A percentile compares a stretch with the other conserved stretches of the same genome.
Conservation (phyloP, 1,140 invertebrate genomes). For the Bemisia tabaci region DNA sequence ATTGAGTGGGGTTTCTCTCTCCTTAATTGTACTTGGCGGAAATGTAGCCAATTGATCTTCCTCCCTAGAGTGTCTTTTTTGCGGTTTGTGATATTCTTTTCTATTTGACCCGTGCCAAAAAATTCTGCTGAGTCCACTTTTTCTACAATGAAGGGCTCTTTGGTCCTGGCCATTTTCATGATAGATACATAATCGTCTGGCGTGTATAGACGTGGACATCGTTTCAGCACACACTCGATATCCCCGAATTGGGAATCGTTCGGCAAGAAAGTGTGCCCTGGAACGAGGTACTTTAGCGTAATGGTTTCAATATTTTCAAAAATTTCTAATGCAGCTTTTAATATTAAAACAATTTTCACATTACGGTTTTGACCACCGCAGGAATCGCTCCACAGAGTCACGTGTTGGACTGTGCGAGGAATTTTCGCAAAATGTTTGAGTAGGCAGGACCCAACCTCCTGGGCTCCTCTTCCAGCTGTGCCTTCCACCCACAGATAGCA, state of each 20-base stretch:
- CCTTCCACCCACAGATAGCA: conserved; percentile 28
- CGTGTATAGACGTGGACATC: conserved; percentile 24
- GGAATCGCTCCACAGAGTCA: conserved; percentile 29
- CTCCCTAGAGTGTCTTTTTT: conserved; percentile 8
- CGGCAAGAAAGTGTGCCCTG: conserved; percentile 29
- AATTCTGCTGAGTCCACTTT: conserved; percentile 9
- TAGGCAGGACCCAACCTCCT: conserved; percentile 28
- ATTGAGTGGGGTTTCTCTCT: conserved; percentile 7
- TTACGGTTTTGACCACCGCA: conserved; percentile 30
- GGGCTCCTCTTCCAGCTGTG: conserved; percentile 24
- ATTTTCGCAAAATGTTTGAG: conserved; percentile 25
- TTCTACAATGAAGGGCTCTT: conserved; percentile 18
- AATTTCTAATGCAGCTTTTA: conserved; percentile 23
- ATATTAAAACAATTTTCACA: conserved; percentile 27
- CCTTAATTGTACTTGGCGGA: conserved; percentile 10
- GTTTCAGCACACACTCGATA: conserved; percentile 26
- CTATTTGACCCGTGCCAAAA: conserved; percentile 4
- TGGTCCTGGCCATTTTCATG: too few species aligned
- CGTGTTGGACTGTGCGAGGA: conserved; percentile 18
- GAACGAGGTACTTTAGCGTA: conserved; percentile 24
- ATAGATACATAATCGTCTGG: too few species aligned
- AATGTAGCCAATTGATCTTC: conserved; percentile 10
- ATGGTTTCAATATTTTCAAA: conserved; percentile 23
- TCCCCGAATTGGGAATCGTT: conserved; percentile 29
- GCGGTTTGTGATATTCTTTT: conserved; percentile 9